Percentiles rank a stretch among this genome's conserved stretches.
phyloP scores from a whole-genome alignment of 2,888 invertebrate genomes.

The Dichetophora obliterata region DNA sequence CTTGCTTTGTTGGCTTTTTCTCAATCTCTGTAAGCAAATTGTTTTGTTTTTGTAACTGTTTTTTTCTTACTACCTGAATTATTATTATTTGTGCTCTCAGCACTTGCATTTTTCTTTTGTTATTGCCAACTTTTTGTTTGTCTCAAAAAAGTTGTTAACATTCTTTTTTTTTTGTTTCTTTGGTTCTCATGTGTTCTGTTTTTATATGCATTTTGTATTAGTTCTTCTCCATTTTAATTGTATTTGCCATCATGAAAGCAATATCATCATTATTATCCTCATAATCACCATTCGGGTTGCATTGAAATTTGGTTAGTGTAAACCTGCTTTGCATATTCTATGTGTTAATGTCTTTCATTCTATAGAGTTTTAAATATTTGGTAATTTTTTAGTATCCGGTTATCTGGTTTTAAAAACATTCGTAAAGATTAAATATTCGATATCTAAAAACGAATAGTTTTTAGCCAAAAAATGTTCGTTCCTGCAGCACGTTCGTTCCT shows the following conservation, averaged over 20 bases:
- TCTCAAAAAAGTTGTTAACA: slow-evolving; percentile 8
- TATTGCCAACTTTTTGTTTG: background rate
- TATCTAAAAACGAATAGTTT: too few relatives aligned
- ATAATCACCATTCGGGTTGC: slow-evolving; percentile 1
- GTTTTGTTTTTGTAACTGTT: background rate
- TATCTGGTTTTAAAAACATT: too few relatives aligned
- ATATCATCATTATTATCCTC: background rate
- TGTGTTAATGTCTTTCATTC: background rate
- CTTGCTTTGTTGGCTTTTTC: background rate
- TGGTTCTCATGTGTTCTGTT: slow-evolving; percentile 2
- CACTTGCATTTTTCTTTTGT: background rate
- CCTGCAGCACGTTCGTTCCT: too few relatives aligned
- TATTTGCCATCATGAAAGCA: background rate
- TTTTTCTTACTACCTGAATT: background rate
- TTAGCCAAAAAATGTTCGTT: too few relatives aligned
- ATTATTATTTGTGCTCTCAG: background rate
- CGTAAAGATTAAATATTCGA: too few relatives aligned
- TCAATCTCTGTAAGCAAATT: background rate
- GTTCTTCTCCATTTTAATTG: background rate
- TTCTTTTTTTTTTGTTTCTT: background rate
- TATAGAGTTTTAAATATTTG: too few relatives aligned
- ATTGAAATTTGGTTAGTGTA: slow-evolving; percentile 36
- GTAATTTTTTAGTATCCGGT: too few relatives aligned
- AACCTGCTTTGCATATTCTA: slow-evolving; percentile 37
- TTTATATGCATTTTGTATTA: background rate